Conservation (phyloP, 2,888 invertebrate species). For the Herminia tarsipennalis region DNA sequence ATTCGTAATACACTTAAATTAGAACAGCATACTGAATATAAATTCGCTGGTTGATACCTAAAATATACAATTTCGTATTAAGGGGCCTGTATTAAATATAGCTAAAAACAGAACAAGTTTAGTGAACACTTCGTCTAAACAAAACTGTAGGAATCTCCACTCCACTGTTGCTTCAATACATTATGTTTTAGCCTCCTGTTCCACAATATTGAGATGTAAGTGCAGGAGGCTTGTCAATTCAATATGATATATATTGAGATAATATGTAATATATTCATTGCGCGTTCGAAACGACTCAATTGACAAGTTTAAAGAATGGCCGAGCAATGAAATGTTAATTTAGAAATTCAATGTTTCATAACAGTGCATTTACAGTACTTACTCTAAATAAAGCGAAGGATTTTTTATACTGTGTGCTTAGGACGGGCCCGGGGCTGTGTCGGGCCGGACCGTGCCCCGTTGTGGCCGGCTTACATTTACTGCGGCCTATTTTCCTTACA, state of each 20-base stretch:
- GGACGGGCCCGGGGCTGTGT: background rate
- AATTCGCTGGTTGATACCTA: too few species aligned
- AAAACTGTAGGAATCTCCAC: background rate
- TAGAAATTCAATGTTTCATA: background rate
- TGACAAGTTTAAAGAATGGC: slow-evolving; percentile 2
- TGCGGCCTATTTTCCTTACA: background rate
- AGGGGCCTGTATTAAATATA: background rate
- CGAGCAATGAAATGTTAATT: slow-evolving; percentile 1
- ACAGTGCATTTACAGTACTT: slow-evolving; percentile 5
- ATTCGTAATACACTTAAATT: too few species aligned
- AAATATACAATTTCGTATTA: too few species aligned
- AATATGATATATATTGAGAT: background rate
- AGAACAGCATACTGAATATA: too few species aligned
- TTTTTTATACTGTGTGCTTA: slow-evolving; percentile 23
- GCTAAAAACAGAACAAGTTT: background rate
- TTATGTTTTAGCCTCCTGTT: slow-evolving; percentile 7
- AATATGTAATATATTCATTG: slow-evolving; percentile 1
- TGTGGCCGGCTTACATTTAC: background rate
- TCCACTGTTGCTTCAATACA: slow-evolving; percentile 4
- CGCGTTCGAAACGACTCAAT: background rate
- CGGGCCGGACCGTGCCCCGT: background rate
- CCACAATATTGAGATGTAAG: too few species aligned
- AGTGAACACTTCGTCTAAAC: background rate
- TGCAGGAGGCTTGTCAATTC: too few species aligned
- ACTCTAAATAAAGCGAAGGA: slow-evolving; percentile 10